A percentile compares a stretch with the other conserved stretches of the same genome.
Evolutionary conservation across 1,140 invertebrate species (phyloP).

Genomic region (Leptopilina clavipes): DNA sequence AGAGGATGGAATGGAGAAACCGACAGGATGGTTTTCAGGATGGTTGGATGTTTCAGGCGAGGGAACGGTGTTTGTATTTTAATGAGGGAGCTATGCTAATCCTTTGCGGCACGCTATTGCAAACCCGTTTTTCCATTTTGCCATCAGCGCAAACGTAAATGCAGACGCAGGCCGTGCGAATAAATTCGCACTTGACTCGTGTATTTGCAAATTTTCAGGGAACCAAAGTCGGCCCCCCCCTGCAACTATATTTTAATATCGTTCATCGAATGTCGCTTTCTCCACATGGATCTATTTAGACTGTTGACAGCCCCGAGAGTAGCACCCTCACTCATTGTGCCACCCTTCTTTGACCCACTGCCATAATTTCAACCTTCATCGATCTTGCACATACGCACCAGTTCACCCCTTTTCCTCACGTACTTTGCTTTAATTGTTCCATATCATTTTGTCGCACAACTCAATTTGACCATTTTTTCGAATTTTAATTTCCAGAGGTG

Average conservation of each 20-base stretch:
- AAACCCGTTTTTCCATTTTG: constrained; percentile 64
- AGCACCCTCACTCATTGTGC: constrained; percentile 57
- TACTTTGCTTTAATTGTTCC: constrained; percentile 11
- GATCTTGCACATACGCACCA: constrained; percentile 61
- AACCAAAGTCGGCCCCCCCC: constrained; percentile 50
- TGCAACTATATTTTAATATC: constrained; percentile 59
- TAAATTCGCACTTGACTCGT: constrained; percentile 59
- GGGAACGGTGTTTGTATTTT: constrained; percentile 70
- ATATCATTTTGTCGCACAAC: background rate
- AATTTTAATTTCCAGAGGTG: no score
- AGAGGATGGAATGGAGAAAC: constrained; percentile 50
- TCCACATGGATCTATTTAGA: constrained; percentile 4
- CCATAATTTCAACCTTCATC: constrained; percentile 70
- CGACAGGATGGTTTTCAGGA: constrained; percentile 61
- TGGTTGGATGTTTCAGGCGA: constrained; percentile 57
- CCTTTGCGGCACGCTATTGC: constrained; percentile 60
- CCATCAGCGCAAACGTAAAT: constrained; percentile 50
- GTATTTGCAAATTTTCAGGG: constrained; percentile 59
- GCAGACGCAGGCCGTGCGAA: constrained; percentile 51
- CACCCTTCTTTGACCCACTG: constrained; percentile 70
- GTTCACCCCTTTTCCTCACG: constrained; percentile 18
- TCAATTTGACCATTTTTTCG: no score
- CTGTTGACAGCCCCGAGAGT: constrained; percentile 30
- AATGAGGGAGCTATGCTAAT: constrained; percentile 72
- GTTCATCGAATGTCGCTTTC: constrained; percentile 39